Base-by-base conservation (phyloP, 2,888 invertebrate genomes). In the Macaria liturata region DNA sequence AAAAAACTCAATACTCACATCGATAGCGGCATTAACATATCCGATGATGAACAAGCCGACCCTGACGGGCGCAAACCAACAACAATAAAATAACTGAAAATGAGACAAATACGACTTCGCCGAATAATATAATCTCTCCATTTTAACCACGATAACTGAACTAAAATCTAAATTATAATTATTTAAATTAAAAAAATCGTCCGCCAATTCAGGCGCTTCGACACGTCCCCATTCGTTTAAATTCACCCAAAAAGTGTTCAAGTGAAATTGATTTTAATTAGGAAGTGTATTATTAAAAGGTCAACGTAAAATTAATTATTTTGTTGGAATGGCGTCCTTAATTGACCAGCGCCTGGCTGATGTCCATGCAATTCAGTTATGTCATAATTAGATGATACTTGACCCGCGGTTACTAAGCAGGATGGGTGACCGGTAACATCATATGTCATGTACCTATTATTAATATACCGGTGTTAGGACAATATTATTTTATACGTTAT, bases 231-330 rank as follows among this genome's bases (percentile, higher is more conserved):
- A 65, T 62, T 59, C 65, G 55, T 32, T 20, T 40, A 50, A 57
- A 64, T 54, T 65, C 49, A 64, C 49, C 64, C 54, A 50, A 68
- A 69, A 62, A 58, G 54, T 53, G 53, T 54, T 42, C 61, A 53
- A 70, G 67, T 69, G 71, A 68, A 66, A 71, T 59, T 66, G 60
- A 59, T 57, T 3, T 57, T 85, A 86, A 87, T 85, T 76, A 87
- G 87, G 87, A 88, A 80, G 81, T 66, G 34, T 54, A 59, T 72
- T 68, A 81, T 83, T 77, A 70, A 74, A 81, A 83, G 84, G 86
- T 77, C 81, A 73, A 66, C 69, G 66, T 65, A 67, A 73, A 42
- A 42, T 9, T 4, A n/a, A 42, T 42, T 70, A 75, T 73, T 70
- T 54, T 43, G 47, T 43, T 66, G 46, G 39, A 68, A 62, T 75